Evolutionary conservation across 2,113 vertebrate species (phyloP), one percentile per base, ranked within the genome.

Genomic region (Chamaea fasciata): DNA sequence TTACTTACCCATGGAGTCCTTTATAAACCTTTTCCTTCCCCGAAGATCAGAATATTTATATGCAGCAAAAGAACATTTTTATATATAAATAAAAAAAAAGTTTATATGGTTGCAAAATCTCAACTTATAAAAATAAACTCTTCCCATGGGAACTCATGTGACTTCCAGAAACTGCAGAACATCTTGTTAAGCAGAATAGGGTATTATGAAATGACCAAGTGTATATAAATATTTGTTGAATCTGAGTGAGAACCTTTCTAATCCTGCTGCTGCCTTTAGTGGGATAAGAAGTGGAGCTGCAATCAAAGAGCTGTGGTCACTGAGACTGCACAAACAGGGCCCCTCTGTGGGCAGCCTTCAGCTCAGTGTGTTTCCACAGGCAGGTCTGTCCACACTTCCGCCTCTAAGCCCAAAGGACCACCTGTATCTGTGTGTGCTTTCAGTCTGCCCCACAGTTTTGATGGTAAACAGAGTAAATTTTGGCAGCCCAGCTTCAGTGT

Each of bases 151-250:
- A 90, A 59, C 49, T 26, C 92, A 90, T 39, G 83, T 96, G 95
- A 96, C 80, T 92, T 95, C 77, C 60, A 70, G 92, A 70, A 90
- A 88, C 39, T 27, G 37, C 76, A 91, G 82, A 96, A 91, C 94
- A 92, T 90, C 73, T 78, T 94, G 82, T 68, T 93, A 95, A 96
- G 84, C 82, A 77, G 41, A 90, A 80, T 9, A 67, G 71, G 55
- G 70, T 81, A 69, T 96, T 92, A 81, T 91, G 94, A 97, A 96
- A 95, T 80, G 16, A 82, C 31, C 44, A 64, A 69, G 49, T 50
- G 13, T 57, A n/a, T 67, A 88, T 65, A 97, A 97, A 97, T 89
- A 94, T 94, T 96, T 96, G 75, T 53, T 76, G 57, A 91, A 73
- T 64, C 46, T 55, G n/a, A 86, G 35, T 60, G 44, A 87, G 77